Evolutionary conservation across 2,113 vertebrate species (phyloP).

Genomic region (Sinocyclocheilus anophthalmus): DNA sequence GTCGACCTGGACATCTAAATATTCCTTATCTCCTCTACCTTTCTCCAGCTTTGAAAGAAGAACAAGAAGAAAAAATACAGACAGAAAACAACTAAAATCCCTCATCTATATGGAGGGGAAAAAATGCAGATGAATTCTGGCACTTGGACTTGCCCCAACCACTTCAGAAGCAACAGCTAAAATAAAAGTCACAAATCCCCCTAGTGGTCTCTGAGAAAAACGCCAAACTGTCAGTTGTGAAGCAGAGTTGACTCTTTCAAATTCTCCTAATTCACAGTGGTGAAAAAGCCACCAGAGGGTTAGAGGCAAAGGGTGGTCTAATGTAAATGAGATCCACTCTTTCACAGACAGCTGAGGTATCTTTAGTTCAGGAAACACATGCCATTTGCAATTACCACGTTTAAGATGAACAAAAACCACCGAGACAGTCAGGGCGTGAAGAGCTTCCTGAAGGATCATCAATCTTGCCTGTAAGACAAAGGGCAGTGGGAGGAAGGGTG

Average conservation of each 20-base stretch:
- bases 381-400: slow-evolving; percentile 66
- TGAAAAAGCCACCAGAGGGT: slow-evolving; percentile 51
- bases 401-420: slow-evolving; percentile 53
- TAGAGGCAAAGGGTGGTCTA: slow-evolving; percentile 44
- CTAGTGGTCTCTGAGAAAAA: slow-evolving; percentile 17
- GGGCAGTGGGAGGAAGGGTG: slow-evolving; percentile 64
- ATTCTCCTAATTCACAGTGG: slow-evolving; percentile 33
- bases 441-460: slow-evolving; percentile 73
- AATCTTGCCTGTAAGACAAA: slow-evolving; percentile 74
- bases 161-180: not conserved
- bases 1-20: slow-evolving; percentile 60
- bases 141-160: not conserved
- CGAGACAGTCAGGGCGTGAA: slow-evolving; percentile 56
- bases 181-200: not conserved
- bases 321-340: slow-evolving; percentile 50
- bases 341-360: slow-evolving; percentile 46
- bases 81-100: not conserved
- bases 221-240: slow-evolving; percentile 17
- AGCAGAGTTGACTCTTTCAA: slow-evolving; percentile 7
- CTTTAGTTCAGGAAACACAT: slow-evolving; percentile 60
- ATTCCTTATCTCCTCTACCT: slow-evolving; percentile 53
- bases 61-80: not conserved
- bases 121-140: not conserved
- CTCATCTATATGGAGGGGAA: not conserved
- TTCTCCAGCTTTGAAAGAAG: slow-evolving; percentile 39